A percentile compares a stretch with the other conserved stretches of the same genome.
Conservation (phyloP, 2,888 invertebrate species). For the Chironomus tentans region DNA sequence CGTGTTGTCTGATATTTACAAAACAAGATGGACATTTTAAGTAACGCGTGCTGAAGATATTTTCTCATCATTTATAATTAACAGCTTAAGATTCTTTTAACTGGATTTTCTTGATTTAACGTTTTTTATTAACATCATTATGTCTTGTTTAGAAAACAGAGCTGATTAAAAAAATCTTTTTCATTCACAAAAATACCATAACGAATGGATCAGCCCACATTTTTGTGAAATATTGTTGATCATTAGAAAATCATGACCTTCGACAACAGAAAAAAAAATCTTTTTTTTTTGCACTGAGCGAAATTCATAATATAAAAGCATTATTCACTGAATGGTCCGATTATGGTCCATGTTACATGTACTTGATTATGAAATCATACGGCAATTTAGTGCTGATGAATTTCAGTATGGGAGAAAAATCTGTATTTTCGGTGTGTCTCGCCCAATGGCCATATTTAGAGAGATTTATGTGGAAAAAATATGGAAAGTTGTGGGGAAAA, state of each 20-base stretch:
- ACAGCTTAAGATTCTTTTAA: background rate
- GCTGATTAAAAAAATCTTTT: background rate
- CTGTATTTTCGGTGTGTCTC: background rate
- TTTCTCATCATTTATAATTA: background rate
- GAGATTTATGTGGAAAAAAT: background rate
- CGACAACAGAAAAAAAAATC: background rate
- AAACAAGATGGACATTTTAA: background rate
- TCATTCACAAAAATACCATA: background rate
- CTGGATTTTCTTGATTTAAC: background rate
- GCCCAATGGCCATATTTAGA: slow-evolving; percentile 5
- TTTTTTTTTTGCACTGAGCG: no score
- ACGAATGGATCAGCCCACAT: background rate
- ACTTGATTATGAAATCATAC: background rate
- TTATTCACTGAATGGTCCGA: no score
- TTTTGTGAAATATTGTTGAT: no score
- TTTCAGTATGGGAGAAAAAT: background rate
- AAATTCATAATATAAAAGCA: no score
- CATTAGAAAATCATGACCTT: background rate
- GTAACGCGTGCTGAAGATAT: background rate
- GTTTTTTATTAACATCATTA: background rate
- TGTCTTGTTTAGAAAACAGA: no score
- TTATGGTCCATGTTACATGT: background rate
- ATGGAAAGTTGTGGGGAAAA: background rate
- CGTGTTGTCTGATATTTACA: background rate
- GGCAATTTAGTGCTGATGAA: slow-evolving; percentile 6